Evolutionary conservation across 2,113 vertebrate genomes (phyloP), one percentile per base, ranked within the genome.

Genomic region (Microcebus lehilahytsara): DNA sequence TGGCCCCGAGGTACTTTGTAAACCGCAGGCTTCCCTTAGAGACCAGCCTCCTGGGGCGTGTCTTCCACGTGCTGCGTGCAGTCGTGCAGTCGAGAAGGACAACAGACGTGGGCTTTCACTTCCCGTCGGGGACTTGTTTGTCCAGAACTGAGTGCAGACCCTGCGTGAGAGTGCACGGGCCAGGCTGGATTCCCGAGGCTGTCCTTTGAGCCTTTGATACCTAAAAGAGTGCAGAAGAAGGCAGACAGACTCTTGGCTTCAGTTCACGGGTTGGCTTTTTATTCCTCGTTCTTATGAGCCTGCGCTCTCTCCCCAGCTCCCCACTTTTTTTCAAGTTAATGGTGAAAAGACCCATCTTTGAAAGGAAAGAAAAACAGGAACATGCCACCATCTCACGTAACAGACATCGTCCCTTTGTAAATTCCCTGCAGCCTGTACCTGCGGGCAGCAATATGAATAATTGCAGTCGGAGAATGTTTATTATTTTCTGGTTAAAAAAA

Each of bases 141-240:
- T 20, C 58, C 14, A 23, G 79, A 20, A 16, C 12, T 8, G 51
- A 46, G 27, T 9, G 0, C 9, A 32, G 88, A 42, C 46, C 25
- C 14, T 23, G 1, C 0, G 2, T 23, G 67, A 56, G 42, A 1
- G 3, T 0, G 49, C 2, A 1, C 5, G 3, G 37, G 66, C 20
- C 25, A 9, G 79, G 42, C 56, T 7, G n/a, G 64, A 19, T 12
- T 9, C 37, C 27, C 1, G 5, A 11, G 16, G 25, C 64, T 30
- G 67, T 69, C 19, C n/a, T 34, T 11, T 19, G 80, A 51, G 30
- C 7, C 11, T 85, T 74, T 32, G 37, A 2, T 19, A 60, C 7
- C 42, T 9, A 3, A 46, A 11, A 0, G 14, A 1, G 3, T 25
- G 13, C 56, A 16, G 19, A 77, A 60, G 49, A 42, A n/a, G 79